These are phyloP conservation scores for Brachionus asplanchnoidis DNA, from an alignment of 1,140 invertebrate species.

Conservation along the genomic window DNA sequence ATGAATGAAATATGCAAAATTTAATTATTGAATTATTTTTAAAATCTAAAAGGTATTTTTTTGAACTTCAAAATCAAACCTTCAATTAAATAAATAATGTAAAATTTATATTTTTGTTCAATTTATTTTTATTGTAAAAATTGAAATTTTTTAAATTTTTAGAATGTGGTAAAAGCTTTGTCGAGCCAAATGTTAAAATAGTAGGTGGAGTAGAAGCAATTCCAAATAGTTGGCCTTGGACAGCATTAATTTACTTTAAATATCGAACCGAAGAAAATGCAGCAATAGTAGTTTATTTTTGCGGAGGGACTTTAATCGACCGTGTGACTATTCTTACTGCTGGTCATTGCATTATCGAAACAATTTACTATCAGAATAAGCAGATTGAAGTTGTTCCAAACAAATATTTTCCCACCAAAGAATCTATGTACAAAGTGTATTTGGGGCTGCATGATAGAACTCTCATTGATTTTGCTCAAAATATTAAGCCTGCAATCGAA, in stretches of 20 bases:
- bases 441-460: constrained; percentile 20
- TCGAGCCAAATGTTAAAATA: constrained; percentile 20
- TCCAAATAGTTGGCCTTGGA: constrained; percentile 26
- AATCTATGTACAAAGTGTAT: constrained; percentile 34
- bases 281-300: constrained; percentile 50
- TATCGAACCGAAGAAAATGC: background rate
- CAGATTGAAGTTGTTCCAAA: background rate
- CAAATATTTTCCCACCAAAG: background rate
- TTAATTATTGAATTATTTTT: too few species aligned
- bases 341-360: constrained; percentile 63
- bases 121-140: background rate
- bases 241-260: constrained; percentile 13
- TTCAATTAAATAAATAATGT: too few species aligned
- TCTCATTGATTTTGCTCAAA: background rate
- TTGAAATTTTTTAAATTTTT: background rate
- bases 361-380: background rate
- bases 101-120: too few species aligned
- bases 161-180: constrained; percentile 21
- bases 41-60: too few species aligned
- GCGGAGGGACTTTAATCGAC: constrained; percentile 71
- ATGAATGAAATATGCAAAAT: too few species aligned
- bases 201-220: constrained; percentile 18
- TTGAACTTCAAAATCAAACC: too few species aligned
- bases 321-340: constrained; percentile 69
- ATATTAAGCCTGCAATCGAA: background rate